Conservation (phyloP, 2,797 vertebrate species). For the Euthynnus affinis region DNA sequence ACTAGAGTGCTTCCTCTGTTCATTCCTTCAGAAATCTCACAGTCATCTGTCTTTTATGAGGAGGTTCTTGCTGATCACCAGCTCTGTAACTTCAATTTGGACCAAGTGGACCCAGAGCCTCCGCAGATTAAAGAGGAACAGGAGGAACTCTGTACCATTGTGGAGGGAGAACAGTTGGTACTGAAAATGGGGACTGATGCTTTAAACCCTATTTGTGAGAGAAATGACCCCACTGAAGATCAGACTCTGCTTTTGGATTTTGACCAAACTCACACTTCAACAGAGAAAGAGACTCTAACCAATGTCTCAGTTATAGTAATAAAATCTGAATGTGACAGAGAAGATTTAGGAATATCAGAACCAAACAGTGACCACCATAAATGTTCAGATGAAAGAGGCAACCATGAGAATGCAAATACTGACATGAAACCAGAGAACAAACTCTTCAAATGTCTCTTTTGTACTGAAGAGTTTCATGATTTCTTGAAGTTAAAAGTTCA, state of each 20-base stretch:
- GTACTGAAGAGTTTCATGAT: slow-evolving; percentile 10
- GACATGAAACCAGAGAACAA: neutral
- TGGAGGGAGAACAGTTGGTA: neutral
- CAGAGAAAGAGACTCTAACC: neutral
- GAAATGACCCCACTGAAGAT: neutral
- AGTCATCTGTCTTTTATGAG: neutral
- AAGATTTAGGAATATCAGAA: neutral
- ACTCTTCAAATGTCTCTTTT: slow-evolving; percentile 18
- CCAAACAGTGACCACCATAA: neutral
- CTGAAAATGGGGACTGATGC: neutral
- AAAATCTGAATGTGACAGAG: neutral
- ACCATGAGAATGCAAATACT: neutral
- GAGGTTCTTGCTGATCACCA: neutral
- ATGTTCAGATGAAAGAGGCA: neutral
- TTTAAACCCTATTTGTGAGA: neutral
- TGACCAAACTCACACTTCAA: neutral
- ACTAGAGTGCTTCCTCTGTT: neutral
- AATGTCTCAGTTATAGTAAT: neutral
- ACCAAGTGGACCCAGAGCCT: slow-evolving; percentile 15
- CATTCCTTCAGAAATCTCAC: slow-evolving; percentile 4
- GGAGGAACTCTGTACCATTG: slow-evolving; percentile 17
- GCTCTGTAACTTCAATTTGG: slow-evolving; percentile 9
- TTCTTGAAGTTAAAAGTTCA: neutral
- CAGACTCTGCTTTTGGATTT: neutral
- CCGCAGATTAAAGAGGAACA: slow-evolving; percentile 50